Conservation (phyloP, 2,113 vertebrate genomes). For the Lutjanus erythropterus region DNA sequence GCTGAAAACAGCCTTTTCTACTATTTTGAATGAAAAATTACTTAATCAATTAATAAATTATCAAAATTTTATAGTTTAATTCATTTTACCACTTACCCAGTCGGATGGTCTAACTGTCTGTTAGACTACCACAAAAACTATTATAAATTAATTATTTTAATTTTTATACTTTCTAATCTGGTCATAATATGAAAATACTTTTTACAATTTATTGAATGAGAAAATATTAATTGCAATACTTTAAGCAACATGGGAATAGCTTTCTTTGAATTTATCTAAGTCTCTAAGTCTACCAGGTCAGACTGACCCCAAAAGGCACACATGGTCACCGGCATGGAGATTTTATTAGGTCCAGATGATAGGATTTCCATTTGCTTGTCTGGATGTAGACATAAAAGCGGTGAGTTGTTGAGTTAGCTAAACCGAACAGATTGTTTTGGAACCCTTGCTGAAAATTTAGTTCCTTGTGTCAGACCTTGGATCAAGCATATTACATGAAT, state of each 20-base stretch:
- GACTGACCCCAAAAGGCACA: neutral
- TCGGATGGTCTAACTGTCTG: no score
- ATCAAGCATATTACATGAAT: slow-evolving; percentile 6
- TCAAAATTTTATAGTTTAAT: no score
- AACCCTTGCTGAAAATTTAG: slow-evolving; percentile 26
- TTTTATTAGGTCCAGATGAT: slow-evolving; percentile 43
- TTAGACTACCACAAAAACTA: neutral
- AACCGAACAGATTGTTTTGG: slow-evolving; percentile 39
- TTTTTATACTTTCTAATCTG: neutral
- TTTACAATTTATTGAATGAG: slow-evolving; percentile 5
- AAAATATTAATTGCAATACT: neutral
- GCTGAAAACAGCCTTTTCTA: no score
- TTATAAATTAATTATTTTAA: neutral
- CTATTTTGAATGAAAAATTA: no score
- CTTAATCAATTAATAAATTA: no score
- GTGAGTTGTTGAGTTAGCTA: slow-evolving; percentile 35
- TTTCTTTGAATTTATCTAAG: slow-evolving; percentile 5
- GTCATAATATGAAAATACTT: neutral
- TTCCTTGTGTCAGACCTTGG: slow-evolving; percentile 37
- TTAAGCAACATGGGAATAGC: neutral
- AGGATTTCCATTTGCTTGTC: slow-evolving; percentile 31
- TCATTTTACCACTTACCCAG: no score
- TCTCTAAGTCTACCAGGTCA: slow-evolving; percentile 20
- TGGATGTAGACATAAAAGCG: slow-evolving; percentile 17
- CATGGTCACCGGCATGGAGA: neutral